phyloP scores from a whole-genome alignment of 2,797 vertebrate genomes.

The Anabas testudineus region DNA sequence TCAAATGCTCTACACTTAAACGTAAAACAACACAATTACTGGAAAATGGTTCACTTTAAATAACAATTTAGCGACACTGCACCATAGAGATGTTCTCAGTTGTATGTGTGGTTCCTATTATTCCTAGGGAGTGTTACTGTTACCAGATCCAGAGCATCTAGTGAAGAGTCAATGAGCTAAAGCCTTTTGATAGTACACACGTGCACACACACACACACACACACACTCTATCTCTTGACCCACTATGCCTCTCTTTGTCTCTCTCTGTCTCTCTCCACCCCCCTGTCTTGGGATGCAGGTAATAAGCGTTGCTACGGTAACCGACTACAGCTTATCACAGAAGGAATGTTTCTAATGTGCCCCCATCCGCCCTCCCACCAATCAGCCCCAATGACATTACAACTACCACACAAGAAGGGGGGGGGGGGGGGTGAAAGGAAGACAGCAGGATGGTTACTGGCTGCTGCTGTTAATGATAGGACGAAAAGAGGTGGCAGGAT shows the following conservation, averaged over 20 bases:
- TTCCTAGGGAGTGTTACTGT: slow-evolving; percentile 38
- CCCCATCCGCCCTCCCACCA: background rate
- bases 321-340: slow-evolving; percentile 63
- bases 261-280: background rate
- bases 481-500: background rate
- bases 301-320: slow-evolving; percentile 75
- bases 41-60: no score
- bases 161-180: slow-evolving; percentile 59
- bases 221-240: slow-evolving; percentile 42
- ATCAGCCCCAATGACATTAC: slow-evolving; percentile 39
- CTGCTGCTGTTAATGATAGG: background rate
- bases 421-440: background rate
- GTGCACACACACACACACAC: slow-evolving; percentile 7
- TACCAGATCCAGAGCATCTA: slow-evolving; percentile 54
- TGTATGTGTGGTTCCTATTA: slow-evolving; percentile 37
- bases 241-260: slow-evolving; percentile 15
- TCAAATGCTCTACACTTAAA: no score
- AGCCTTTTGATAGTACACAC: background rate
- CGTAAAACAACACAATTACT: no score
- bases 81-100: background rate
- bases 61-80: no score
- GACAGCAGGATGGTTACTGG: background rate
- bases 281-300: slow-evolving; percentile 54
- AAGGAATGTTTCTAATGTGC: slow-evolving; percentile 59
- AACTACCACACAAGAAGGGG: slow-evolving; percentile 15